A percentile compares a stretch with the other conserved stretches of the same genome.
Evolutionary conservation across 2,888 invertebrate genomes (phyloP).

Genomic region (Parasteatoda lunata): DNA sequence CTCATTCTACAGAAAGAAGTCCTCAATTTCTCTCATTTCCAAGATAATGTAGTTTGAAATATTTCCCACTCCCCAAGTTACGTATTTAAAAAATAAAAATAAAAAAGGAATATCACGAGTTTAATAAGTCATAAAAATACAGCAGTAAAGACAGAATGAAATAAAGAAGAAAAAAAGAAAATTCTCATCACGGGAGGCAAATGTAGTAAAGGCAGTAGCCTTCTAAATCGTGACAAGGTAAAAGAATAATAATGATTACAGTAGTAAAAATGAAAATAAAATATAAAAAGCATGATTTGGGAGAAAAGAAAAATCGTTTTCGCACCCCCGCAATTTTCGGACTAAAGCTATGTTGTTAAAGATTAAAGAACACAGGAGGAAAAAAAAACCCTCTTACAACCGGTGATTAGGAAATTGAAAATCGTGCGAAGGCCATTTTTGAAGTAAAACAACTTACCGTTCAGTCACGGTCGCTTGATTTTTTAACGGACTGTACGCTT

Average conservation of each 20-base stretch:
- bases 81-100: background rate
- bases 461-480: constrained; percentile 63
- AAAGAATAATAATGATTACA: constrained; percentile 5
- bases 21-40: too few species aligned
- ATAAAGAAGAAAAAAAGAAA: background rate
- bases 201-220: background rate
- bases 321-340: constrained; percentile 64
- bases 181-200: too few species aligned
- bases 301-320: constrained; percentile 40
- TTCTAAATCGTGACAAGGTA: constrained; percentile 36
- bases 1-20: too few species aligned
- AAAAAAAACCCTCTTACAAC: constrained; percentile 36
- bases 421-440: constrained; percentile 61
- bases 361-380: constrained; percentile 3
- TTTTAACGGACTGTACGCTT: constrained; percentile 53
- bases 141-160: background rate
- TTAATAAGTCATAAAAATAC: background rate
- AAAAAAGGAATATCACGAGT: background rate
- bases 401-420: constrained; percentile 66
- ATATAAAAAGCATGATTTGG: background rate
- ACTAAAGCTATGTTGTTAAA: constrained; percentile 23
- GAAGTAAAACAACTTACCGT: constrained; percentile 21
- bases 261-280: background rate
- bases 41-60: too few species aligned
- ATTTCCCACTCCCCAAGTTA: background rate